These are phyloP conservation scores for Spea multiplicata DNA, from an alignment of 2,113 vertebrate genomes.

Conservation along the genomic window DNA sequence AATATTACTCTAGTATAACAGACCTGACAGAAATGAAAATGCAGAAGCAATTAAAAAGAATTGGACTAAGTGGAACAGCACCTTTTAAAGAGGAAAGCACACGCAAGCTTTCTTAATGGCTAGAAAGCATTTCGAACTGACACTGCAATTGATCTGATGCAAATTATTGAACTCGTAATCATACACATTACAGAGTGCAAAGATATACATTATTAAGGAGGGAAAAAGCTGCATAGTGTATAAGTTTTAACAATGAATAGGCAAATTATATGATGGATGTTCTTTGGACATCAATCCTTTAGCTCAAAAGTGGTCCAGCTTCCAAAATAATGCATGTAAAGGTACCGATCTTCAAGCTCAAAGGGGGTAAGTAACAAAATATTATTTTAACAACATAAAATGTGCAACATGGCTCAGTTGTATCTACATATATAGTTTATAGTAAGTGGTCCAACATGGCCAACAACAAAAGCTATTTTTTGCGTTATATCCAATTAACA, in stretches of 20 bases:
- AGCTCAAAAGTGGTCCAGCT: constrained; percentile 9
- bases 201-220: constrained; percentile 46
- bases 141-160: constrained; percentile 49
- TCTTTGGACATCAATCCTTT: constrained; percentile 17
- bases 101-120: constrained; percentile 41
- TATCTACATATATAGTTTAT: no score
- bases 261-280: constrained; percentile 40
- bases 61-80: constrained; percentile 44
- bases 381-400: no score
- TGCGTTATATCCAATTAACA: no score
- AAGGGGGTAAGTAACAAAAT: no score
- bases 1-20: not conserved
- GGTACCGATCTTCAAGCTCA: no score
- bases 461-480: no score
- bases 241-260: constrained; percentile 42
- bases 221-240: constrained; percentile 41
- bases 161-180: constrained; percentile 49
- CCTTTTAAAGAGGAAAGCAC: constrained; percentile 44
- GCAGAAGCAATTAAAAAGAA: constrained; percentile 45
- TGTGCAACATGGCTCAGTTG: no score
- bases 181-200: constrained; percentile 47
- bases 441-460: no score
- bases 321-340: constrained; percentile 1
- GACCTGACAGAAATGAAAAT: constrained; percentile 38
- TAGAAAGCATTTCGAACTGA: constrained; percentile 47